Base-by-base conservation (phyloP, 2,113 vertebrate species). In the Tragelaphus strepsiceros region DNA sequence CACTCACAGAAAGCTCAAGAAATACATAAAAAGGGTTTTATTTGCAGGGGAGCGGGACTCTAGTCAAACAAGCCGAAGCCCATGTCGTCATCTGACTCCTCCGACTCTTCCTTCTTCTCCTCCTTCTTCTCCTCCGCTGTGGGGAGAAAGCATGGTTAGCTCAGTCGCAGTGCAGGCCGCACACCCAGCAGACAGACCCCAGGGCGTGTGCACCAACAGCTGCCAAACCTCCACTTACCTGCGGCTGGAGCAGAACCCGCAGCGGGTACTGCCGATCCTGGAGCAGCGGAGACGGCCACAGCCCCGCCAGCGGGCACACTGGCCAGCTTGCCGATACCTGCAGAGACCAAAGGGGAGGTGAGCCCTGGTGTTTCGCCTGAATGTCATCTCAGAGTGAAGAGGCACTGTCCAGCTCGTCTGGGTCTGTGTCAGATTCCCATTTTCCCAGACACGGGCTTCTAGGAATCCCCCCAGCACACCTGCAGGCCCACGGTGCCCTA, bases 21-120 rank as follows among this genome's bases (percentile, higher is more conserved):
- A 2, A 28, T 88, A 84, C 92, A 85, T 80, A 98, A 98, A 98
- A 96, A 53, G 14, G 26, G 13, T 59, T 99, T 99, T 99, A 99
- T 99, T 98, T 98, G 84, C 83, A 97, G 90, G 90, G 91, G 10
- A 81, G 77, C 80, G 84, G 88, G 95, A 51, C 71, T 94, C 99
- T 99, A 99, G 98, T 99, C 99, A 64, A 99, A 99, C 54, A 99
- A 98, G 93, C 99, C 99, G 0, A 99, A 99, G 98, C 99, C 99
- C 99, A 99, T 99, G 98, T 99, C 99, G 6, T 99, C 99, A 4
- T 99, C 99, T 0, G 99, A 99, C 98, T 99, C 99, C 97, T 99
- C 99, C 3, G 99, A 99, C 85, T 99, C 99, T 4, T 99, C 99
- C 26, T 99, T 99, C 99, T 99, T 99, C 98, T 99, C 99, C 32